Evolutionary conservation across 2,888 invertebrate genomes (phyloP).

Genomic region (Aleiodes leptofemur): DNA sequence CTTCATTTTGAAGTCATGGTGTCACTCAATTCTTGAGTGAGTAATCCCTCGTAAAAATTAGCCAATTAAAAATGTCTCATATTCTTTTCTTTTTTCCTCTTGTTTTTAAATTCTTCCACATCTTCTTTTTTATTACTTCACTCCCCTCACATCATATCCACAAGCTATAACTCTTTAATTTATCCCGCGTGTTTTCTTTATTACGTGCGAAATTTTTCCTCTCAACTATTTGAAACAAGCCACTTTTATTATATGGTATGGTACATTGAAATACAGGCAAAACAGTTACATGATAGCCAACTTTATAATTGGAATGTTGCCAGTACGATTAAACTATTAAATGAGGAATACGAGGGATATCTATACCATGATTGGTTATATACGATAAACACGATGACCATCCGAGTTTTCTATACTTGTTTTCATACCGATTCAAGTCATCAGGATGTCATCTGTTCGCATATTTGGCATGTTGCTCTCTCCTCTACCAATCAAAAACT

Average conservation of each 20-base stretch:
- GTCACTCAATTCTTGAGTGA: too few relatives aligned
- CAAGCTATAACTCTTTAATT: background rate
- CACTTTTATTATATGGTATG: constrained; percentile 23
- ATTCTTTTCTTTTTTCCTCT: too few relatives aligned
- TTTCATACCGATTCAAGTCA: background rate
- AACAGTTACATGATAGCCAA: background rate
- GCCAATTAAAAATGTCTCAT: too few relatives aligned
- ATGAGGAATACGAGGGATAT: constrained; percentile 47
- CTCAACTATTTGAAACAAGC: constrained; percentile 42
- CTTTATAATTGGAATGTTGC: constrained; percentile 68
- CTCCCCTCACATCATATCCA: too few relatives aligned
- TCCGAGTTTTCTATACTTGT: constrained; percentile 21
- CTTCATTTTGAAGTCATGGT: too few relatives aligned
- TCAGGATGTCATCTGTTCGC: constrained; percentile 16
- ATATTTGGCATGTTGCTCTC: constrained; percentile 43
- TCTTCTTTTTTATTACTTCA: too few relatives aligned
- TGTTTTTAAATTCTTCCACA: too few relatives aligned
- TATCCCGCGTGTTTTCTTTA: constrained; percentile 62
- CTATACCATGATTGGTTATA: constrained; percentile 1
- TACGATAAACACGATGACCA: constrained; percentile 9
- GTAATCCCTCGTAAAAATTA: too few relatives aligned
- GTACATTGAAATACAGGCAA: constrained; percentile 22
- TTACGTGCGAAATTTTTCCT: constrained; percentile 70
- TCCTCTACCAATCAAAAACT: background rate
- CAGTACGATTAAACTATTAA: constrained; percentile 70